Evolutionary conservation across 92 coral and sea anemone genomes (phyloP).

Genomic region (Palythoa caribaeorum): DNA sequence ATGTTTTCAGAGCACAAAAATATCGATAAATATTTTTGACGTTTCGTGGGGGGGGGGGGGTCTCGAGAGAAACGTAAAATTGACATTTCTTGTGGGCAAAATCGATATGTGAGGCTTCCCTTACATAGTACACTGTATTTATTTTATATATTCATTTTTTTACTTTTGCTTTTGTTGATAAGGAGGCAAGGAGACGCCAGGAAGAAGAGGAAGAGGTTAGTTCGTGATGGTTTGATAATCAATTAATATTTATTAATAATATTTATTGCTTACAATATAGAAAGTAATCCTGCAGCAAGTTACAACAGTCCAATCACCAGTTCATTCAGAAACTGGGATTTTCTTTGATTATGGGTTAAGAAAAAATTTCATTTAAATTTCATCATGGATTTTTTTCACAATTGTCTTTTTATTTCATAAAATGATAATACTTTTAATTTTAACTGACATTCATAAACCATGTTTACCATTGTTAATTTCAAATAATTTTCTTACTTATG

Average conservation of each 20-base stretch:
- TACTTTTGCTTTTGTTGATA: neutral
- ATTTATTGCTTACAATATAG: neutral
- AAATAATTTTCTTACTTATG: neutral
- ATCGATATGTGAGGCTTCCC: no score
- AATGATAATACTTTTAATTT: neutral
- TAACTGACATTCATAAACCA: neutral
- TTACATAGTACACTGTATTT: no score
- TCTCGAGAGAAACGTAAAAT: no score
- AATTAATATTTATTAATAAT: neutral
- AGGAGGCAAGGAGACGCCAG: slow-evolving; percentile 33
- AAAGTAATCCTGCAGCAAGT: neutral
- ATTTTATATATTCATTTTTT: neutral
- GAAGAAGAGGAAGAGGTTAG: slow-evolving; percentile 43
- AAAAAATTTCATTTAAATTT: no score
- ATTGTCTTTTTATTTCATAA: neutral
- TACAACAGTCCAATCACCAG: no score
- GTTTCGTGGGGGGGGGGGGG: no score
- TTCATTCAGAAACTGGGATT: no score
- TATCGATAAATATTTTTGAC: no score
- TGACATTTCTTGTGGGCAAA: no score
- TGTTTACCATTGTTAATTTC: neutral
- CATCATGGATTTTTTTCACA: neutral
- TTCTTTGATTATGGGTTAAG: no score
- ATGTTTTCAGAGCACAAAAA: no score
- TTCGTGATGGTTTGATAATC: neutral